Conservation (phyloP, 2,113 vertebrate species). For the Haemorhous mexicanus region DNA sequence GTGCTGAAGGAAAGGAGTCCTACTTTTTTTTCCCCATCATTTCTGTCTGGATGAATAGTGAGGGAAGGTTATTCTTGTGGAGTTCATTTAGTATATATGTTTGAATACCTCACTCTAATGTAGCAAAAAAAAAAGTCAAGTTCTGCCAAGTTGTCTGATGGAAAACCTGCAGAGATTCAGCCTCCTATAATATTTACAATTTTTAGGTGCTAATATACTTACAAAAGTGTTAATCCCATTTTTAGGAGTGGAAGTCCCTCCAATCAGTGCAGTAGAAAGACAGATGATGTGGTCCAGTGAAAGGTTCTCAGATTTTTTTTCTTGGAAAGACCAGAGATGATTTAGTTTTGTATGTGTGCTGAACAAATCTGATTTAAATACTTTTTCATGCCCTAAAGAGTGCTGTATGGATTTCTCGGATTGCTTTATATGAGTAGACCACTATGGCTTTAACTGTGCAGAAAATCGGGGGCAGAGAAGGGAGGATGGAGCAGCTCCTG, state of each 20-base stretch:
- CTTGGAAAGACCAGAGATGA: not conserved
- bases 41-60: not conserved
- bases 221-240: not conserved
- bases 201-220: not conserved
- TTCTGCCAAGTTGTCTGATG: not conserved
- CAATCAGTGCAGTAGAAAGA: not conserved
- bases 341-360: not conserved
- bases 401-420: not conserved
- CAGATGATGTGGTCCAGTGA: not conserved
- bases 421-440: not conserved
- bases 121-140: not conserved
- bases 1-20: not conserved
- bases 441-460: not conserved
- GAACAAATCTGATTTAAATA: not conserved
- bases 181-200: not conserved
- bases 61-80: not conserved
- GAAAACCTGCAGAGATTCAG: not conserved
- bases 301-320: not conserved
- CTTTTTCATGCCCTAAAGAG: not conserved
- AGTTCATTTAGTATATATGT: not conserved
- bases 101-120: not conserved
- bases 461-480: not conserved
- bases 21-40: rapidly evolving
- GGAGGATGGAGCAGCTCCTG: not conserved
- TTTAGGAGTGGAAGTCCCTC: not conserved